Conservation (phyloP, 35 echinoderm and acorn worm genomes). For the Diadema setosum region DNA sequence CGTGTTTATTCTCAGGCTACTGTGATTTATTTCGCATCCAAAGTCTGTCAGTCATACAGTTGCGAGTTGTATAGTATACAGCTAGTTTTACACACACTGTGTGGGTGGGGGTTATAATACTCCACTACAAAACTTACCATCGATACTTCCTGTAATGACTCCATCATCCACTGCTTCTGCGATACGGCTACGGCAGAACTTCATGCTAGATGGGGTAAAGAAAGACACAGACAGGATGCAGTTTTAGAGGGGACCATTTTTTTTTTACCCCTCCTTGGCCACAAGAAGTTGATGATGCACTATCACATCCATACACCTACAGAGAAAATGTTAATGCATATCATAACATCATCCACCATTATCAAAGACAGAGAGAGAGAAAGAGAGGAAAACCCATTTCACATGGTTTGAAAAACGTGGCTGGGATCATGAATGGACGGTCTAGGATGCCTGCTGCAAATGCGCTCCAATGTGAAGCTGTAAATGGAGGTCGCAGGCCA, state of each 20-base stretch:
- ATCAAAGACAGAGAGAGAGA: neutral
- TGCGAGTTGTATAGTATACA: neutral
- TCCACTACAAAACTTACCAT: neutral
- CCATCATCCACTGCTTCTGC: conserved; percentile 3
- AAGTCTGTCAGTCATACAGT: neutral
- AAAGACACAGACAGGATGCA: neutral
- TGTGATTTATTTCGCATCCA: neutral
- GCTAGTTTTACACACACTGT: neutral
- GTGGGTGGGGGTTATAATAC: neutral
- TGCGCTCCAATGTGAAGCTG: too few species aligned
- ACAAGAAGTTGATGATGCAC: neutral
- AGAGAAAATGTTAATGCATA: neutral
- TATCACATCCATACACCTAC: neutral
- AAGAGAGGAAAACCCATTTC: neutral
- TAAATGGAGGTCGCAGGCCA: too few species aligned
- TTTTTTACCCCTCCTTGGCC: too few species aligned
- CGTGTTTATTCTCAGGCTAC: neutral
- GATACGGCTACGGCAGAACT: conserved; percentile 42
- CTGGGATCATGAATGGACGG: neutral
- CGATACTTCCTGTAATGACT: neutral
- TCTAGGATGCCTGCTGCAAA: too few species aligned
- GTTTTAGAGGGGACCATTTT: too few species aligned
- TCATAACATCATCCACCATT: neutral
- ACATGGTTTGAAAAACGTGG: neutral
- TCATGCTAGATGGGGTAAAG: conserved; percentile 28